Conservation (phyloP, 2,113 vertebrate species). For the Macrotis lagotis region DNA sequence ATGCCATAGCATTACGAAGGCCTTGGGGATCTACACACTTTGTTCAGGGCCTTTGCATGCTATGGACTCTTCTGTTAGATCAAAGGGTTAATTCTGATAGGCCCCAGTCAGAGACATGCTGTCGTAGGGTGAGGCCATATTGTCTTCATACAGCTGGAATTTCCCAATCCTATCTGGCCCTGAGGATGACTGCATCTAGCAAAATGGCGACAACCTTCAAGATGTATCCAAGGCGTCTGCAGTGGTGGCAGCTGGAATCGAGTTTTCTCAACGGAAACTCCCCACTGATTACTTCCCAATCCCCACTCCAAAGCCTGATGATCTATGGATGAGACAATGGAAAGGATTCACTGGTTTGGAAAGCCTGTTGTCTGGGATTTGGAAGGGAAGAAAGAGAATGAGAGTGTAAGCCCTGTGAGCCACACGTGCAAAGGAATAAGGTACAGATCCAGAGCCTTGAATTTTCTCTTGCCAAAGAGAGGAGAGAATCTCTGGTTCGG, state of each 20-base stretch:
- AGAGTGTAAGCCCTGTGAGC: background rate
- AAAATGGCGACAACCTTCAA: conserved; percentile 5
- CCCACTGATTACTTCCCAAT: background rate
- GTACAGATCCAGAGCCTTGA: background rate
- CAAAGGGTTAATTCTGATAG: background rate
- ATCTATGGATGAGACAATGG: background rate
- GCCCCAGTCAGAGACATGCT: background rate
- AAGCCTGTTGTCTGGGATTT: background rate
- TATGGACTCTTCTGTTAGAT: background rate
- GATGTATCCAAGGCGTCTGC: background rate
- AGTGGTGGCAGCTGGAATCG: background rate
- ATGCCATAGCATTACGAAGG: background rate
- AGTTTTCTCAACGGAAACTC: background rate
- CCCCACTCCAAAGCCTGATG: background rate
- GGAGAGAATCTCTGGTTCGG: background rate
- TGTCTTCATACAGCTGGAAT: background rate
- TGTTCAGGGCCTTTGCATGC: background rate
- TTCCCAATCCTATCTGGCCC: background rate
- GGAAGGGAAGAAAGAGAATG: background rate
- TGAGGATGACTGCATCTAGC: background rate
- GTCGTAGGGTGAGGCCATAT: background rate
- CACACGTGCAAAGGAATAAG: background rate
- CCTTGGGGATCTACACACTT: background rate
- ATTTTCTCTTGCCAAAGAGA: background rate
- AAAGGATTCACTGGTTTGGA: conserved; percentile 12